These are phyloP conservation scores for Nebria ingens DNA, from an alignment of 1,140 invertebrate species.

Conservation along the genomic window DNA sequence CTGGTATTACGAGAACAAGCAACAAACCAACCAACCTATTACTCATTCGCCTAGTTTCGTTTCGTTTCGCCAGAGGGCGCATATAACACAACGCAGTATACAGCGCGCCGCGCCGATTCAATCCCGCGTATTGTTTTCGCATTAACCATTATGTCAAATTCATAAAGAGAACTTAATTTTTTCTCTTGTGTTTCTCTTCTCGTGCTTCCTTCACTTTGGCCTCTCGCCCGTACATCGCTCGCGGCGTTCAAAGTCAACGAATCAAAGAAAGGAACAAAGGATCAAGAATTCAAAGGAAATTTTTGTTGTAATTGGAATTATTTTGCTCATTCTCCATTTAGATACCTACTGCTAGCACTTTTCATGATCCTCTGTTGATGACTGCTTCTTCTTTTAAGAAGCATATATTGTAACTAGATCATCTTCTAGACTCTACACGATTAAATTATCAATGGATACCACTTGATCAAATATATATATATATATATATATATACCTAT, in stretches of 20 bases:
- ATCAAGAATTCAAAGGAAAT: not conserved
- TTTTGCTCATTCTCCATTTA: not conserved
- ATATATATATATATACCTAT: too few species aligned
- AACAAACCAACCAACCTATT: too few species aligned
- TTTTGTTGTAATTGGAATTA: constrained; percentile 5
- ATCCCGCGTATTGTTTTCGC: not conserved
- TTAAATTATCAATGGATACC: too few species aligned
- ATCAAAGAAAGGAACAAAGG: constrained; percentile 8
- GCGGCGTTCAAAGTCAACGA: not conserved
- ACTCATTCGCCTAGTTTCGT: not conserved
- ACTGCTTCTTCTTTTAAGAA: too few species aligned
- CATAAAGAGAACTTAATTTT: constrained; percentile 9
- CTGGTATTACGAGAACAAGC: too few species aligned
- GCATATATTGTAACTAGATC: too few species aligned
- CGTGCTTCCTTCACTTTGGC: not conserved
- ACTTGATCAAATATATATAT: too few species aligned
- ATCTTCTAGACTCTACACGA: too few species aligned
- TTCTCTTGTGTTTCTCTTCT: constrained; percentile 1
- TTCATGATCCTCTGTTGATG: too few species aligned
- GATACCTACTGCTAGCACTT: not conserved
- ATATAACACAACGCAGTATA: too few species aligned
- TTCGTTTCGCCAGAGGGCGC: not conserved
- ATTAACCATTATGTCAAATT: constrained; percentile 8
- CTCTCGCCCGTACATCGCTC: not conserved
- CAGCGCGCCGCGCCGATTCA: not conserved